These are phyloP conservation scores for Venustaconcha ellipsiformis DNA, from an alignment of 1,140 invertebrate genomes.

Conservation along the genomic window DNA sequence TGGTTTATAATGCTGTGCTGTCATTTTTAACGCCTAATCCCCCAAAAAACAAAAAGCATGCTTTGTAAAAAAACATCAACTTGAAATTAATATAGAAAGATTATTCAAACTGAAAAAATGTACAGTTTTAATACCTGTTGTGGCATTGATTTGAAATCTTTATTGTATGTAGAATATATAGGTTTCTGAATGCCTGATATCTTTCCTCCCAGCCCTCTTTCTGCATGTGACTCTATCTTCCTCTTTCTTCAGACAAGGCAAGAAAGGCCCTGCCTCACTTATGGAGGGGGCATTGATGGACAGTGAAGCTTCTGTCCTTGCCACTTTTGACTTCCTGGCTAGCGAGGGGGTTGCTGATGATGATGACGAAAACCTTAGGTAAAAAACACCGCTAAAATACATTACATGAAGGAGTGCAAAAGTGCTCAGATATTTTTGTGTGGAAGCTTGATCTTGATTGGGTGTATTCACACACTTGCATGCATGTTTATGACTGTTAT, in stretches of 20 bases:
- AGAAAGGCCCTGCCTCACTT: constrained; percentile 41
- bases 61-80: too few species aligned
- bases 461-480: too few species aligned
- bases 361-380: constrained; percentile 70
- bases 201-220: constrained; percentile 19
- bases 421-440: too few species aligned
- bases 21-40: too few species aligned
- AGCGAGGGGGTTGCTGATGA: constrained; percentile 71
- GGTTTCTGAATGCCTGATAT: constrained; percentile 1
- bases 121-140: not conserved
- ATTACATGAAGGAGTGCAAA: too few species aligned
- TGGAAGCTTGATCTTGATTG: too few species aligned
- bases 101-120: not conserved
- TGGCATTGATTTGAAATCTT: not conserved
- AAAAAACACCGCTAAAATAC: not conserved
- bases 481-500: not conserved
- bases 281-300: constrained; percentile 86
- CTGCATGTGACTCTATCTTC: constrained; percentile 5
- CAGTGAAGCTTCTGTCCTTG: constrained; percentile 93
- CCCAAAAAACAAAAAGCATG: too few species aligned
- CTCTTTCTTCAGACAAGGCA: constrained; percentile 18
- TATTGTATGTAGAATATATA: not conserved
- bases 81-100: too few species aligned
- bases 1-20: too few species aligned
- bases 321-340: constrained; percentile 94